These are phyloP conservation scores for Lasaia peninsularis DNA, from an alignment of 1,140 invertebrate genomes.

Conservation along the genomic window DNA sequence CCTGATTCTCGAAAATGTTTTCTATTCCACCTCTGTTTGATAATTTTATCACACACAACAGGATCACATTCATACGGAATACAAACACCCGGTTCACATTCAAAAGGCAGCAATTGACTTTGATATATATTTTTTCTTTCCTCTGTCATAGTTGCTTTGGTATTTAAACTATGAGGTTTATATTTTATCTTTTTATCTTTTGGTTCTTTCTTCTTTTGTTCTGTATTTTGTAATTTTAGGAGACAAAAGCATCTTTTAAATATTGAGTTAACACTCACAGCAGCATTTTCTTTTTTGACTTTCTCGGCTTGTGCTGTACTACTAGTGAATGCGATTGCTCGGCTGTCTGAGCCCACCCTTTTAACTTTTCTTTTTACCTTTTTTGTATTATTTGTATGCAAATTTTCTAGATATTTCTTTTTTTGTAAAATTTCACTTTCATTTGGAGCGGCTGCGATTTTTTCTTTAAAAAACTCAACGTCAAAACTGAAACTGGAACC, in stretches of 20 bases:
- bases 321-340: neutral
- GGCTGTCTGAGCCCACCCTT: neutral
- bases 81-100: slow-evolving; percentile 31
- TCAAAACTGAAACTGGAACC: slow-evolving; percentile 32
- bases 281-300: neutral
- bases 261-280: slow-evolving; percentile 11
- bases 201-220: neutral
- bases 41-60: slow-evolving; percentile 19
- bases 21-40: slow-evolving; percentile 15
- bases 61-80: slow-evolving; percentile 27
- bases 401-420: neutral
- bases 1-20: slow-evolving; percentile 11
- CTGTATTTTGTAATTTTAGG: slow-evolving; percentile 13
- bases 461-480: slow-evolving; percentile 31
- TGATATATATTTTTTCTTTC: neutral
- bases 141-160: neutral
- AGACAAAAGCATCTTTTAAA: slow-evolving; percentile 22
- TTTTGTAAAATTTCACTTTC: neutral
- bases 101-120: slow-evolving; percentile 18
- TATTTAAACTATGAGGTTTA: neutral
- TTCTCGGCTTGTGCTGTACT: neutral
- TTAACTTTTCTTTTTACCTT: neutral
- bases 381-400: neutral
- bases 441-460: neutral
- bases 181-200: neutral